A percentile compares a stretch with the other conserved stretches of the same genome.
Conservation (phyloP, 1,140 invertebrate genomes). For the Aphidius ervi region DNA sequence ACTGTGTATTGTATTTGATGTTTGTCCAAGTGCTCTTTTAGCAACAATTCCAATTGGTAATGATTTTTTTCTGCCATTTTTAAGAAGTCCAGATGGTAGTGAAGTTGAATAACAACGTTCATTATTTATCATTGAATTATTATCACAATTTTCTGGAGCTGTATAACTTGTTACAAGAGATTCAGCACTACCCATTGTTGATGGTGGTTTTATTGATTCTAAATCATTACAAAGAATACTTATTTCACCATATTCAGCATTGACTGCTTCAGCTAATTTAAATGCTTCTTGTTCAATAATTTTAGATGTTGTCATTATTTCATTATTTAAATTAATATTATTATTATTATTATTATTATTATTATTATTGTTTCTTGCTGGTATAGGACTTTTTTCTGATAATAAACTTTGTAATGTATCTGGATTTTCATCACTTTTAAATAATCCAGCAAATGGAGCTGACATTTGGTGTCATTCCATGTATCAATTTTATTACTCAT, state of each 20-base stretch:
- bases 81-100: slow-evolving; percentile 28
- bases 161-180: slow-evolving; percentile 60
- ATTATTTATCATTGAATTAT: slow-evolving; percentile 24
- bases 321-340: slow-evolving; percentile 2
- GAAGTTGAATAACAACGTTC: slow-evolving; percentile 43
- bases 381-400: slow-evolving; percentile 10
- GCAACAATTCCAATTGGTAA: slow-evolving; percentile 66
- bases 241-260: slow-evolving; percentile 46
- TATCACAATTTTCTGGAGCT: slow-evolving; percentile 33
- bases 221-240: slow-evolving; percentile 61
- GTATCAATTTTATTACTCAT: slow-evolving; percentile 55
- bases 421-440: slow-evolving; percentile 56
- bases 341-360: no score
- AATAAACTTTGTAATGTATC: no score
- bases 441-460: slow-evolving; percentile 64
- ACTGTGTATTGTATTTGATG: slow-evolving; percentile 46
- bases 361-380: not conserved
- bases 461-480: slow-evolving; percentile 72
- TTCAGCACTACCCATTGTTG: slow-evolving; percentile 64
- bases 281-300: slow-evolving; percentile 72
- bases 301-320: slow-evolving; percentile 60
- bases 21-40: slow-evolving; percentile 62
- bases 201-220: slow-evolving; percentile 74
- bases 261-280: slow-evolving; percentile 64
- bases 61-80: slow-evolving; percentile 59